Percentiles rank a stretch among this genome's conserved stretches.
These are phyloP conservation scores for Liparis tanakae DNA, from an alignment of 2,797 vertebrate species.

Conservation along the genomic window DNA sequence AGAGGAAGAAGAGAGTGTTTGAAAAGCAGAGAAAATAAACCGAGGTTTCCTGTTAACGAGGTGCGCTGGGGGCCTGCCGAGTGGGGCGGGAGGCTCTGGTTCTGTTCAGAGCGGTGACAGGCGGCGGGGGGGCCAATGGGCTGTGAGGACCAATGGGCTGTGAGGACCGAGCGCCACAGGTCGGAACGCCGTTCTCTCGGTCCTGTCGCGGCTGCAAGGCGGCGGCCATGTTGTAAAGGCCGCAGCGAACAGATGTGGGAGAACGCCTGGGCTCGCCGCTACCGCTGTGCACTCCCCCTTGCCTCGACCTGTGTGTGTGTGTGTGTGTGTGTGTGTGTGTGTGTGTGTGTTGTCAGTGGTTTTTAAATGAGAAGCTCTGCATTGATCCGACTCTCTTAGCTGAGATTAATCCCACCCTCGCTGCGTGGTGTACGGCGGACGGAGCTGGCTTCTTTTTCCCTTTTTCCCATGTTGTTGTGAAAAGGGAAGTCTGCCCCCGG, in stretches of 20 bases:
- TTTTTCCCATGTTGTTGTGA: conserved; percentile 43
- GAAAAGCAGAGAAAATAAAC: conserved; percentile 84
- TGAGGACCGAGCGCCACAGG: conserved; percentile 71
- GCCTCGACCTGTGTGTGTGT: too few species aligned
- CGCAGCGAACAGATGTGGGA: conserved; percentile 35
- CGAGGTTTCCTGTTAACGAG: conserved; percentile 86
- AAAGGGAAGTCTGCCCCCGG: conserved; percentile 60
- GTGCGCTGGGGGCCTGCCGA: conserved; percentile 70
- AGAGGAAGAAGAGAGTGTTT: conserved; percentile 80
- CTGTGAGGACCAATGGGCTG: conserved; percentile 45
- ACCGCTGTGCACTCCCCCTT: background rate
- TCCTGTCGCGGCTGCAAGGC: conserved; percentile 39
- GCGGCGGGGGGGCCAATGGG: conserved; percentile 27
- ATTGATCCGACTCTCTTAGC: conserved; percentile 45
- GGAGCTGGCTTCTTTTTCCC: conserved; percentile 50
- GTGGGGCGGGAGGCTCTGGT: conserved; percentile 75
- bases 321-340: too few species aligned
- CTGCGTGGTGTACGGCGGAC: conserved; percentile 19
- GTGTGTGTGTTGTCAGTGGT: conserved; percentile 12
- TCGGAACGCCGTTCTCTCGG: conserved; percentile 59
- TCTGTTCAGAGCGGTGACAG: conserved; percentile 83
- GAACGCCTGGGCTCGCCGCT: conserved; percentile 1
- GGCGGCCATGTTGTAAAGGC: conserved; percentile 44
- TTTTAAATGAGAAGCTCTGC: conserved; percentile 37
- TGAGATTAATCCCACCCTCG: conserved; percentile 34